These are phyloP conservation scores for Zaprionus lachaisei DNA, from an alignment of 1,140 invertebrate genomes.

Conservation along the genomic window DNA sequence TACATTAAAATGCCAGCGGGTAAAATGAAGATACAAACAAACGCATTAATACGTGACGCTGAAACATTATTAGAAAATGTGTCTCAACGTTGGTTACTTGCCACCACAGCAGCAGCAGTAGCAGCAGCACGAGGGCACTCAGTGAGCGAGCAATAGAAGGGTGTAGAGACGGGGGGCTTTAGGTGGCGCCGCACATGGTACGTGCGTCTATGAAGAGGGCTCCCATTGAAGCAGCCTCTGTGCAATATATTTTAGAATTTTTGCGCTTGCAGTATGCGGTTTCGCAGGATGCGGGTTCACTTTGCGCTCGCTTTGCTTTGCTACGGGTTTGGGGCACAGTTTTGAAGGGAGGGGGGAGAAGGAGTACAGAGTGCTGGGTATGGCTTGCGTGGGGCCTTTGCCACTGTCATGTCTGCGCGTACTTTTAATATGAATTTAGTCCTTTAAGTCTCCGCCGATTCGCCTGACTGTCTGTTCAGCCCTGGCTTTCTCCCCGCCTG, in stretches of 20 bases:
- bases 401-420: constrained; percentile 74
- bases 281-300: background rate
- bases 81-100: constrained; percentile 77
- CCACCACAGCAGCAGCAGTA: constrained; percentile 30
- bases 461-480: constrained; percentile 26
- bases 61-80: constrained; percentile 82
- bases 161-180: background rate
- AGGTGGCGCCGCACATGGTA: constrained; percentile 37
- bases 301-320: constrained; percentile 3
- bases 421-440: constrained; percentile 83
- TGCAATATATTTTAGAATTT: constrained; percentile 81
- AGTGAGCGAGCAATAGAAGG: background rate
- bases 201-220: constrained; percentile 64
- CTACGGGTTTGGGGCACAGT: constrained; percentile 7
- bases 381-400: constrained; percentile 27
- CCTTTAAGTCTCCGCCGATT: constrained; percentile 64
- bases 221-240: constrained; percentile 25
- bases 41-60: constrained; percentile 84
- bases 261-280: constrained; percentile 50
- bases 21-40: constrained; percentile 84
- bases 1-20: constrained; percentile 82
- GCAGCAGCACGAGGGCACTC: constrained; percentile 11
- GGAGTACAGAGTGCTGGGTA: background rate
- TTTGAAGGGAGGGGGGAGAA: background rate
- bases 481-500: background rate